These are phyloP conservation scores for Morone saxatilis DNA, from an alignment of 2,113 vertebrate species.

Conservation along the genomic window DNA sequence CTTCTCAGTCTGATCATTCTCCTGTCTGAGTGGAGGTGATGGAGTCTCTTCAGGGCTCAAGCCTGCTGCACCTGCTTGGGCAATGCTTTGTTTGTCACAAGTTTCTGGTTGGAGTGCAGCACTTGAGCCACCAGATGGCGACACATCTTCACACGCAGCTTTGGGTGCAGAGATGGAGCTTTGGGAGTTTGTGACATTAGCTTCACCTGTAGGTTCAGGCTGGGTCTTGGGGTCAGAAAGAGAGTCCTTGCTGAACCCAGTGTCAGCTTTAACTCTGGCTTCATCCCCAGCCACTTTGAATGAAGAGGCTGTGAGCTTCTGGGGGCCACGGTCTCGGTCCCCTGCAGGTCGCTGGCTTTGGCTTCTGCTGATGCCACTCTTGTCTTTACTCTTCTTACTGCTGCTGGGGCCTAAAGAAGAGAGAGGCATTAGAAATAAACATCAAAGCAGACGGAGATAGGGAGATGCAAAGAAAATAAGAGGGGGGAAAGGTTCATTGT, in stretches of 20 bases:
- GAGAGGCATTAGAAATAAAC: background rate
- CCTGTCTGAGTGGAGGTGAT: background rate
- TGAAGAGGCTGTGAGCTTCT: conserved; percentile 11
- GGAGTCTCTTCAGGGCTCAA: background rate
- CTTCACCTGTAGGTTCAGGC: background rate
- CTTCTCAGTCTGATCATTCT: background rate
- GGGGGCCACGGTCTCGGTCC: conserved; percentile 31
- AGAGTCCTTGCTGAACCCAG: background rate
- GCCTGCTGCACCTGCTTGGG: background rate
- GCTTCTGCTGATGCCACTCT: conserved; percentile 54
- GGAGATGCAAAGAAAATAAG: background rate
- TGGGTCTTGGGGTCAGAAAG: background rate
- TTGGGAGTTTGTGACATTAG: background rate
- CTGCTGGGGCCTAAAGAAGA: conserved; percentile 27
- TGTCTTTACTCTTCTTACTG: conserved; percentile 72
- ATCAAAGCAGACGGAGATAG: background rate
- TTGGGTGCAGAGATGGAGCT: background rate
- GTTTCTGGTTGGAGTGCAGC: conserved; percentile 18
- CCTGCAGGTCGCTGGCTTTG: conserved; percentile 68
- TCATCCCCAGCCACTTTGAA: background rate
- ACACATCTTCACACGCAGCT: conserved; percentile 9
- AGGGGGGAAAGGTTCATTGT: too few species aligned
- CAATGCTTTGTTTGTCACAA: background rate
- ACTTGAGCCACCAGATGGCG: conserved; percentile 55
- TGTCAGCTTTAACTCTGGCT: background rate